Percentiles rank a stretch among this genome's conserved stretches.
These are phyloP conservation scores for Holothuria leucospilota DNA, from an alignment of 53 echinoderm and acorn worm species.

Conservation along the genomic window DNA sequence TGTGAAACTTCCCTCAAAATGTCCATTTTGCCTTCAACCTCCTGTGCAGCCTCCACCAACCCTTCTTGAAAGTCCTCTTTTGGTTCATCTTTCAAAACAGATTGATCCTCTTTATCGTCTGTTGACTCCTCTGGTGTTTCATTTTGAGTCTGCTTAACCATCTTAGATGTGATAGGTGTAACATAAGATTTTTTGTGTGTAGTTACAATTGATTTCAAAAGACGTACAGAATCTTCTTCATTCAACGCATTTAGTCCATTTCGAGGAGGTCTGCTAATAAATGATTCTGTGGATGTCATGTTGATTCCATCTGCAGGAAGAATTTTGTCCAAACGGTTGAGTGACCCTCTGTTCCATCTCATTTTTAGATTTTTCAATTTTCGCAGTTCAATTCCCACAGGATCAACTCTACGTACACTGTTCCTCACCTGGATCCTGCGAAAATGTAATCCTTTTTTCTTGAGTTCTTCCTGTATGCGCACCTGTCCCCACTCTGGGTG, in stretches of 20 bases:
- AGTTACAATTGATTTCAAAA: conserved; percentile 25
- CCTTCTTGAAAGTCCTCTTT: too few species aligned
- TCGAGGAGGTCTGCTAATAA: conserved; percentile 17
- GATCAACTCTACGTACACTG: conserved; percentile 39
- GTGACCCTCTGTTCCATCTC: conserved; percentile 34
- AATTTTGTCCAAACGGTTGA: conserved; percentile 17
- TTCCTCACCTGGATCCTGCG: conserved; percentile 32
- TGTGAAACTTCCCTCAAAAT: too few species aligned
- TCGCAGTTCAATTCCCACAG: conserved; percentile 33
- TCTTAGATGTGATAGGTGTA: not conserved
- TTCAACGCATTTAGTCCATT: conserved; percentile 29
- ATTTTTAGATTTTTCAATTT: conserved; percentile 23
- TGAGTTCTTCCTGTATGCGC: conserved; percentile 13
- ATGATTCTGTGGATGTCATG: conserved; percentile 42
- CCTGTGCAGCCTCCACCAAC: too few species aligned
- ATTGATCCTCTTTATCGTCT: too few species aligned
- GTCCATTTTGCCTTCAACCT: too few species aligned
- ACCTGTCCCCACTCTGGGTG: conserved; percentile 43
- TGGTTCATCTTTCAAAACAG: too few species aligned
- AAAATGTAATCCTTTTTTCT: not conserved
- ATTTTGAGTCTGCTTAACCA: not conserved
- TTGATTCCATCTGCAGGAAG: conserved; percentile 39
- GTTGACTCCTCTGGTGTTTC: too few species aligned
- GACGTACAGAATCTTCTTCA: conserved; percentile 23
- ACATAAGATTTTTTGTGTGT: conserved; percentile 4